phyloP scores from a whole-genome alignment of 2,797 vertebrate species.

The Steatocranus sp. region DNA sequence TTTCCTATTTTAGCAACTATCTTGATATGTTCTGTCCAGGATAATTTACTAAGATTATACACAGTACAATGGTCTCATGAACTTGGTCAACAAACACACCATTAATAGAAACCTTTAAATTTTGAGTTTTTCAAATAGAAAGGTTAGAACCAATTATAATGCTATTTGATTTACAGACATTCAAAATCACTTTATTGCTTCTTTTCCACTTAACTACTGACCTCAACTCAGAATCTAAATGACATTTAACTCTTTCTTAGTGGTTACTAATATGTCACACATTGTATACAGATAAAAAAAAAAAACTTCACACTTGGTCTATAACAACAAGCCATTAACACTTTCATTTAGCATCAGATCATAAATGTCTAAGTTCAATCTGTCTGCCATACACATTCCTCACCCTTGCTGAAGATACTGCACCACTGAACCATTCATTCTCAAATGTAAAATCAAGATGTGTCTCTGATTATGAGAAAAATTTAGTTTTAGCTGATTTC shows the following conservation, averaged over 20 bases:
- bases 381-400: background rate
- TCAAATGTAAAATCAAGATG: background rate
- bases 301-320: background rate
- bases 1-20: background rate
- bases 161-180: background rate
- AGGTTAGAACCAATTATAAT: background rate
- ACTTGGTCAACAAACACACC: background rate
- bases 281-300: background rate
- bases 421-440: background rate
- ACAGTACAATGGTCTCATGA: background rate
- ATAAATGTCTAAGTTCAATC: background rate
- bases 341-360: background rate
- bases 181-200: background rate
- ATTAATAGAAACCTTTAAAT: background rate
- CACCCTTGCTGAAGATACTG: background rate
- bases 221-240: background rate
- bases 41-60: background rate
- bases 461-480: background rate
- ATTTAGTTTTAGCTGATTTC: background rate
- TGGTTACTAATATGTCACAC: background rate
- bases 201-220: background rate
- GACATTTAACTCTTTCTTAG: background rate
- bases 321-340: background rate
- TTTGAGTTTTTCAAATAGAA: background rate
- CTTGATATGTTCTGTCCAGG: background rate